These are phyloP conservation scores for Oreochromis spilurus DNA, from an alignment of 2,113 vertebrate genomes.

Conservation along the genomic window DNA sequence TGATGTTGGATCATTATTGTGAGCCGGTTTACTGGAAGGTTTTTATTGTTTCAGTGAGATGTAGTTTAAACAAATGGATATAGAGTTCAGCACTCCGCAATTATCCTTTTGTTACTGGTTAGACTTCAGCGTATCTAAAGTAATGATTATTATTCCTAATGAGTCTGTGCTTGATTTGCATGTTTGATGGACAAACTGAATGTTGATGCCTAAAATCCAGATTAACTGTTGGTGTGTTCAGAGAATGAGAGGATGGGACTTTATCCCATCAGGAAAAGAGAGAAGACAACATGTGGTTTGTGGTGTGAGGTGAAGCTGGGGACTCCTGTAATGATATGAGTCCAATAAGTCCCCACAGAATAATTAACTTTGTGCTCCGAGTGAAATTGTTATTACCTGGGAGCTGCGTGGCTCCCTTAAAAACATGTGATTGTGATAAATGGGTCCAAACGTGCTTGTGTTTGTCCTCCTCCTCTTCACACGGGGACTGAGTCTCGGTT, in stretches of 20 bases:
- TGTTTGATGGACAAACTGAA: not conserved
- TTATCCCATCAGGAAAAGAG: not conserved
- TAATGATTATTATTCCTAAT: not conserved
- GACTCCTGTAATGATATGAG: not conserved
- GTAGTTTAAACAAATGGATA: not conserved
- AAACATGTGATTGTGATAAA: not conserved
- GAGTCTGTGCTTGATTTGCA: not conserved
- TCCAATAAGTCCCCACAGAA: not conserved
- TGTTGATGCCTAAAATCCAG: not conserved
- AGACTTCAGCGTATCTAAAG: not conserved
- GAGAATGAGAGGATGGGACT: not conserved
- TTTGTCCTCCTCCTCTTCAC: not conserved
- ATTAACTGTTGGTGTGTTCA: not conserved
- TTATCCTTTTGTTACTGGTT: not conserved
- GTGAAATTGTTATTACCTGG: not conserved
- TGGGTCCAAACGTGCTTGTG: not conserved
- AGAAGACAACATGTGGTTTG: not conserved
- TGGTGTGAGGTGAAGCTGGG: not conserved
- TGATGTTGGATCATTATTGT: not conserved
- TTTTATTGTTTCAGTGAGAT: not conserved
- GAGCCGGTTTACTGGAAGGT: rapidly evolving
- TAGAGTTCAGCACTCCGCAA: not conserved
- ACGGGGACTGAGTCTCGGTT: not conserved
- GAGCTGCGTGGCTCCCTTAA: not conserved
- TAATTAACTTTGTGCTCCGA: not conserved